phyloP scores from a whole-genome alignment of 2,113 vertebrate genomes.

The Girardinichthys multiradiatus region DNA sequence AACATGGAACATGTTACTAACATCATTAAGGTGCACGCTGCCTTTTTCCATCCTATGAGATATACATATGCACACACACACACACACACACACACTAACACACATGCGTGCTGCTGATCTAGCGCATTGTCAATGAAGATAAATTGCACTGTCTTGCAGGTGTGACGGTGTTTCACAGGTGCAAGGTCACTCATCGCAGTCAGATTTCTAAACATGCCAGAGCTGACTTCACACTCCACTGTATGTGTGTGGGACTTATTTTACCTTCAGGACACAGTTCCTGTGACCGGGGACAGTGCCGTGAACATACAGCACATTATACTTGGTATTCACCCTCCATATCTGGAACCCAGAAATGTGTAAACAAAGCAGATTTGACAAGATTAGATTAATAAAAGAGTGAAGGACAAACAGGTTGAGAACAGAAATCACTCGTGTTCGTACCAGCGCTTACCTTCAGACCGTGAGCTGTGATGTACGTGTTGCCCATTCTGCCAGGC shows the following conservation, averaged over 20 bases:
- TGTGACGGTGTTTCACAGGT: slow-evolving; percentile 51
- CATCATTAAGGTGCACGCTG: slow-evolving; percentile 42
- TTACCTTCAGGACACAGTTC: slow-evolving; percentile 95
- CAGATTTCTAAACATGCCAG: slow-evolving; percentile 28
- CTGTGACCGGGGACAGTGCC: slow-evolving; percentile 93
- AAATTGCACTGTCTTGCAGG: slow-evolving; percentile 52
- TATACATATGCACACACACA: slow-evolving; percentile 12
- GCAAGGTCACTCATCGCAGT: slow-evolving; percentile 63
- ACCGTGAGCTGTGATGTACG: slow-evolving; percentile 81
- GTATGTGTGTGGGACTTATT: slow-evolving; percentile 41
- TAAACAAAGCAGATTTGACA: slow-evolving; percentile 18
- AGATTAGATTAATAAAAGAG: slow-evolving; percentile 33
- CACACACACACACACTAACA: slow-evolving; percentile 14
- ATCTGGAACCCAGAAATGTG: slow-evolving; percentile 77
- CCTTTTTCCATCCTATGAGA: neutral
- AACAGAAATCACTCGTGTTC: neutral
- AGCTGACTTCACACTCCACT: slow-evolving; percentile 24
- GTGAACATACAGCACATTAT: slow-evolving; percentile 91
- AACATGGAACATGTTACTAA: slow-evolving; percentile 62
- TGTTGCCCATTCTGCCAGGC: slow-evolving; percentile 93
- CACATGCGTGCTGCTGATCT: slow-evolving; percentile 50
- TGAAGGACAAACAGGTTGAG: slow-evolving; percentile 33
- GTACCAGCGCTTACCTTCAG: slow-evolving; percentile 85
- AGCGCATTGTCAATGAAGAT: slow-evolving; percentile 62
- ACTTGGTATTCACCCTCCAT: slow-evolving; percentile 94